These are phyloP conservation scores for Bombus sibiricus DNA, from an alignment of 1,140 invertebrate species.

Conservation along the genomic window DNA sequence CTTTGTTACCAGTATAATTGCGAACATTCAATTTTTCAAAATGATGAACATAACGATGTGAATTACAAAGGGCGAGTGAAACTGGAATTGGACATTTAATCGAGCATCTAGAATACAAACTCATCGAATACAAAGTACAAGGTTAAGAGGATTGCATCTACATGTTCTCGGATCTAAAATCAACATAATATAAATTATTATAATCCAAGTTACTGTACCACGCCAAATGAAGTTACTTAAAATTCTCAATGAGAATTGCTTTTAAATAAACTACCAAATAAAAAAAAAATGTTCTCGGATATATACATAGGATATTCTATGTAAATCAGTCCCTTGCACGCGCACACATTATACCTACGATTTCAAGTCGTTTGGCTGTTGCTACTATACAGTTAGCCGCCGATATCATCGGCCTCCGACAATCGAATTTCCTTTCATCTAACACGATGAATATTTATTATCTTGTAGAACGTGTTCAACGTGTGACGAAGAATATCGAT, in stretches of 20 bases:
- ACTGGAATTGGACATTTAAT: not conserved
- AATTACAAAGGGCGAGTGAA: not conserved
- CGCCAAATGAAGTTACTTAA: no score
- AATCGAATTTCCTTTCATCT: constrained; percentile 51
- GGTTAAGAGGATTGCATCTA: not conserved
- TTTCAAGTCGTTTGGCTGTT: not conserved
- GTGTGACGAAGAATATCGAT: constrained; percentile 33
- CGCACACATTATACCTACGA: not conserved
- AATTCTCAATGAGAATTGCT: no score
- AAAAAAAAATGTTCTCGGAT: not conserved
- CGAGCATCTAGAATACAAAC: not conserved
- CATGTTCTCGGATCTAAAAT: not conserved
- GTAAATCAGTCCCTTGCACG: constrained; percentile 7
- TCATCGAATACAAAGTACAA: no score
- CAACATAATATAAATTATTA: no score
- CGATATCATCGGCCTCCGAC: not conserved
- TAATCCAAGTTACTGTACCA: no score
- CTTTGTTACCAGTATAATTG: no score
- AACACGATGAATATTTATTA: constrained; percentile 45
- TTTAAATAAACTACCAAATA: no score
- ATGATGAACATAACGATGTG: no score
- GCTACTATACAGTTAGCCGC: not conserved
- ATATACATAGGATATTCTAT: not conserved
- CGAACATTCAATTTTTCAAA: no score
- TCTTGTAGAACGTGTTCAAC: constrained; percentile 34